Base-by-base conservation (phyloP, 2,797 vertebrate genomes). In the Calcarius lapponicus region DNA sequence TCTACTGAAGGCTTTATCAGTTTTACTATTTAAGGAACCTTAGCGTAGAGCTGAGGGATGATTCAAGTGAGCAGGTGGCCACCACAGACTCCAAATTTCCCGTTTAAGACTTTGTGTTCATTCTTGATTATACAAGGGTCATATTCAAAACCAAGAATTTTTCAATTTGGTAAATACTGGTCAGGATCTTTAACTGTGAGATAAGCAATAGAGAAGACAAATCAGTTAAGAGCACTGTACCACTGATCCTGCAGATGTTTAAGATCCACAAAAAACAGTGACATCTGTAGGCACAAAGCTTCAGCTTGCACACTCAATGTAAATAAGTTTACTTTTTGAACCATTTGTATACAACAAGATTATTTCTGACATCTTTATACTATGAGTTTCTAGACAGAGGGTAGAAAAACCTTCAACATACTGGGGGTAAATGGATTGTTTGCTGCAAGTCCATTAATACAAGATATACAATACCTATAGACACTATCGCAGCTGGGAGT, bases 1-100 rank as follows among this genome's bases (percentile, higher is more conserved):
- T 69, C 57, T 38, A 2, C 16, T 32, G 31, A 75, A 71, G 42
- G 13, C 22, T 72, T 29, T 38, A 40, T 42, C 42, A 36, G 34
- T 61, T 94, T 25, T 50, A 21, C 70, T 61, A 11, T 58, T 75
- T 71, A 74, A 67, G 42, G 53, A 78, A 50, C 24, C 25, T 43
- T 7, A 72, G 9, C 0, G 0, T 5, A 61, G 20, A 79, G 42
- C 45, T 47, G n/a, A 72, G 53, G 62, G 24, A 57, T 25, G 42
- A 85, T 24, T 73, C 43, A 82, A 73, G n/a, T 9, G 32, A 93
- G 67, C 0, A 4, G 11, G n/a, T 26, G 20, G 18, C n/a, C 48
- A 73, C 12, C 26, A 66, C 4, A 66, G 21, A 66, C 25, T 83
- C 17, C 32, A 16, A 62, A 66, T 32, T 87, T 71, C 25, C 31